Evolutionary conservation across 2,113 vertebrate genomes (phyloP).

Genomic region (Daubentonia madagascariensis): DNA sequence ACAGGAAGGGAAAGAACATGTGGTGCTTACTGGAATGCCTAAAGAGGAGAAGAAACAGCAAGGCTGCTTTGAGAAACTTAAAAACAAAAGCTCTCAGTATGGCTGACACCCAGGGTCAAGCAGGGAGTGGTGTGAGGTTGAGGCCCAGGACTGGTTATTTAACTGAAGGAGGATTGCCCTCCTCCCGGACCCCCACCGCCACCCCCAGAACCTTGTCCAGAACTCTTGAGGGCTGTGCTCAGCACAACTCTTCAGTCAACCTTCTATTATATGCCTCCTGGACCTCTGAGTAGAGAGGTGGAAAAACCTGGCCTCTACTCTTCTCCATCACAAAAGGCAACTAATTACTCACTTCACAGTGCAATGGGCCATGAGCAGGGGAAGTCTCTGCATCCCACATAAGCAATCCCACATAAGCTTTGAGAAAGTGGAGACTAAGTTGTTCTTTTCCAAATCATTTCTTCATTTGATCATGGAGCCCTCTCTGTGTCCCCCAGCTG

Average conservation of each 20-base stretch:
- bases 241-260: no score
- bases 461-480: not conserved
- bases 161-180: not conserved
- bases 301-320: no score
- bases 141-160: not conserved
- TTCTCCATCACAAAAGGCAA: not conserved
- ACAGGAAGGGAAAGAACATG: not conserved
- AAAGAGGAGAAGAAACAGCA: not conserved
- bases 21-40: not conserved
- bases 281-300: not conserved
- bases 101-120: not conserved
- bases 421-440: not conserved
- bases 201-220: not conserved
- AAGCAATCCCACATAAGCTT: fast-evolving
- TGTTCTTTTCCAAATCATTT: not conserved
- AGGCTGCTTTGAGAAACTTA: not conserved
- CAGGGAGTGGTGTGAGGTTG: not conserved
- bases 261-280: not conserved
- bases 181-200: not conserved
- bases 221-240: not conserved
- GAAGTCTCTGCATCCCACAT: not conserved
- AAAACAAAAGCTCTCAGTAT: not conserved
- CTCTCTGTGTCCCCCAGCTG: not conserved
- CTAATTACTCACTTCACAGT: not conserved
- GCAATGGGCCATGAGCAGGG: no score